Percentiles rank a stretch among this genome's conserved stretches.
Evolutionary conservation across 2,113 vertebrate genomes (phyloP).

Genomic region (Istiophorus platypterus): DNA sequence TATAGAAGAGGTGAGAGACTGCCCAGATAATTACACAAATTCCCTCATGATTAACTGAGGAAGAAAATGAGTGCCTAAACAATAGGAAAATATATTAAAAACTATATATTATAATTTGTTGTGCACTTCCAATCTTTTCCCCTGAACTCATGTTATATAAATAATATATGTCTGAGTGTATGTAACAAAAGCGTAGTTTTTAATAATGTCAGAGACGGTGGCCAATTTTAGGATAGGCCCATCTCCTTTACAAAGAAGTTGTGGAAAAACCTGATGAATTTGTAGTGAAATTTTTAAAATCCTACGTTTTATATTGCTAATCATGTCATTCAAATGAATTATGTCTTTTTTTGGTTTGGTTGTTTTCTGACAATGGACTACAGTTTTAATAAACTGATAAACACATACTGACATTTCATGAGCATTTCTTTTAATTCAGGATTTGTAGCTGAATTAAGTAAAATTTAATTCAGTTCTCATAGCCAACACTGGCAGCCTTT

Average conservation of each 20-base stretch:
- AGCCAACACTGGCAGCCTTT: background rate
- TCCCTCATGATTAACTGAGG: background rate
- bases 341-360: background rate
- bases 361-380: background rate
- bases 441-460: background rate
- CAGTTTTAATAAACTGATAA: background rate
- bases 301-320: background rate
- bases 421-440: background rate
- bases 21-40: background rate
- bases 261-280: background rate
- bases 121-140: background rate
- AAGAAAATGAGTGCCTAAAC: background rate
- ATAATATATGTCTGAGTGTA: too few species aligned
- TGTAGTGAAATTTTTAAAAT: too few species aligned
- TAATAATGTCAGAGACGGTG: too few species aligned
- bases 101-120: too few species aligned
- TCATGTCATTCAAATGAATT: background rate
- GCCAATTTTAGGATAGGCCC: too few species aligned
- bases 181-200: too few species aligned
- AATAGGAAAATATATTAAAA: conserved; percentile 1
- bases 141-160: too few species aligned
- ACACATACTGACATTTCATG: background rate
- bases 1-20: background rate
- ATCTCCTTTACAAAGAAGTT: background rate
- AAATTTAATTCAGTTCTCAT: background rate